Percentiles rank a stretch among this genome's conserved stretches.
phyloP scores from a whole-genome alignment of 1,140 invertebrate species.

The Pachypeltis micranthus region DNA sequence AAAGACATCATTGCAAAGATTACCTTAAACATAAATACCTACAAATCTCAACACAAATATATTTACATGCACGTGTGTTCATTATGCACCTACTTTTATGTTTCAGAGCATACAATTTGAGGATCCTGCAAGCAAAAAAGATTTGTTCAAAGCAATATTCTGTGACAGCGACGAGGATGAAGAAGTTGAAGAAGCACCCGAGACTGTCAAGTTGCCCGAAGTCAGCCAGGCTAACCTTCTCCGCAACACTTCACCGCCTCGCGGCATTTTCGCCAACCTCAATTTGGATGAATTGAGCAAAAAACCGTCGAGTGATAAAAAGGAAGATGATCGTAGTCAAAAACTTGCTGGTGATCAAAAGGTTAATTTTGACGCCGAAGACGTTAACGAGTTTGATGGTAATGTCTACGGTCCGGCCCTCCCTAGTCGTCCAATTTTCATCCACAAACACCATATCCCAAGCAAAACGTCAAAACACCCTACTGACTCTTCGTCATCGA shows the following conservation, averaged over 20 bases:
- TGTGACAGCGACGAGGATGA: slow-evolving; percentile 47
- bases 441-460: not conserved
- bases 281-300: slow-evolving; percentile 42
- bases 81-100: slow-evolving; percentile 1
- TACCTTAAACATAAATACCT: too few relatives aligned
- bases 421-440: slow-evolving; percentile 28
- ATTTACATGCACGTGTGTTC: not conserved
- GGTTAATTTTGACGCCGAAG: slow-evolving; percentile 12
- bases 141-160: slow-evolving; percentile 53
- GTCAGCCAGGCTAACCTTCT: slow-evolving; percentile 36
- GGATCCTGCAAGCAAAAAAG: slow-evolving; percentile 45
- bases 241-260: slow-evolving; percentile 51
- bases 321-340: slow-evolving; percentile 5
- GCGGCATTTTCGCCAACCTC: slow-evolving; percentile 61
- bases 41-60: not conserved
- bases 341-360: slow-evolving; percentile 14
- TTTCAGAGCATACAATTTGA: slow-evolving; percentile 22
- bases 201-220: slow-evolving; percentile 29
- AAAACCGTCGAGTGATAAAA: not conserved
- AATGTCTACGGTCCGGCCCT: slow-evolving; percentile 16
- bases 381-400: not conserved
- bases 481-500: slow-evolving; percentile 20
- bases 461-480: slow-evolving; percentile 25
- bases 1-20: slow-evolving; percentile 2
- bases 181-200: slow-evolving; percentile 30